These are phyloP conservation scores for Carcinoscorpius rotundicauda DNA, from an alignment of 1,140 invertebrate genomes.

Conservation along the genomic window DNA sequence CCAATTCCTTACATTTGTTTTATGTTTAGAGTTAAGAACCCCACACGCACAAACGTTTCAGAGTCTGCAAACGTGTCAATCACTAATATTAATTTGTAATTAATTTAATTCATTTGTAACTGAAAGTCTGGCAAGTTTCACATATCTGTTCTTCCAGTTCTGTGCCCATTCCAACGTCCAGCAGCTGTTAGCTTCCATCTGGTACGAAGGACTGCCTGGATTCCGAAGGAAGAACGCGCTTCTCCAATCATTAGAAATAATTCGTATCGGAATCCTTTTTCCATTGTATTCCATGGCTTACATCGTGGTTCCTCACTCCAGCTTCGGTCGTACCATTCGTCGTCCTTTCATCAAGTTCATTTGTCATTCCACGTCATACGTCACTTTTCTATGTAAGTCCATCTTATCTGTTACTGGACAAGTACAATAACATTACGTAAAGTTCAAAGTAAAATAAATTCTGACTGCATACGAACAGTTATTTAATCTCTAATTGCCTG, in stretches of 20 bases:
- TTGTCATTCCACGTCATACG: slow-evolving; percentile 94
- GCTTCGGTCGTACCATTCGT: slow-evolving; percentile 76
- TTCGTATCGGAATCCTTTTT: slow-evolving; percentile 83
- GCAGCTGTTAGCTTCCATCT: slow-evolving; percentile 90
- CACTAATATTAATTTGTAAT: no score
- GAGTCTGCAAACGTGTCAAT: no score
- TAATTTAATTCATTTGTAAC: no score
- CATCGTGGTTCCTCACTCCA: slow-evolving; percentile 80
- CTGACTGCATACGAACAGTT: no score
- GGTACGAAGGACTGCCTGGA: slow-evolving; percentile 94
- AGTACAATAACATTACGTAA: no score
- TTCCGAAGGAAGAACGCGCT: slow-evolving; percentile 94
- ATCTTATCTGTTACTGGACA: not conserved
- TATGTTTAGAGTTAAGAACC: no score
- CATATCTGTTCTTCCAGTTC: slow-evolving; percentile 50
- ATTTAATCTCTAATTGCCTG: no score
- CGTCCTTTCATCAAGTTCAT: slow-evolving; percentile 99
- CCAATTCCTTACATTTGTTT: no score
- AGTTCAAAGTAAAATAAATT: no score
- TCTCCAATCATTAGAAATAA: slow-evolving; percentile 80
- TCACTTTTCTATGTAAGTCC: slow-evolving; percentile 76
- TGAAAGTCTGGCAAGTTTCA: no score
- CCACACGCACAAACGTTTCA: no score
- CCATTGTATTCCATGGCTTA: slow-evolving; percentile 87
- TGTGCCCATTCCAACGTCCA: slow-evolving; percentile 97